phyloP scores from a whole-genome alignment of 2,797 vertebrate genomes.

The Galagoides demidoff region DNA sequence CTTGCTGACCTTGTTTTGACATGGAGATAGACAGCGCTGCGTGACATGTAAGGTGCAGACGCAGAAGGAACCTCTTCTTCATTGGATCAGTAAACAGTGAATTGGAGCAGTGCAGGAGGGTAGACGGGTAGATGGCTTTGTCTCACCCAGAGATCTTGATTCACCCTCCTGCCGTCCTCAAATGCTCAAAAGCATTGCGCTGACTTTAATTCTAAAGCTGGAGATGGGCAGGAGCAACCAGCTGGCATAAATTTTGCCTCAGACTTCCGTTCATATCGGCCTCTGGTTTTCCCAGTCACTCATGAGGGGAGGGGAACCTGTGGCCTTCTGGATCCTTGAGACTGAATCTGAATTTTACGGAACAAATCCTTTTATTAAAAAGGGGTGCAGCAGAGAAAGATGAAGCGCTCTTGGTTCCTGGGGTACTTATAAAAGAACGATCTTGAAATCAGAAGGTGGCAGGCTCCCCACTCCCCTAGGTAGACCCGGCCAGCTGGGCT shows the following conservation, averaged over 20 bases:
- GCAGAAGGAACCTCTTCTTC: background rate
- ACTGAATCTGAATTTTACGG: too few species aligned
- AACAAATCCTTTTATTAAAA: too few species aligned
- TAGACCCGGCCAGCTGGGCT: constrained; percentile 44
- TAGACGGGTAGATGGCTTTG: background rate
- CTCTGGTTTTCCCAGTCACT: constrained; percentile 38
- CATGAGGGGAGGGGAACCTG: too few species aligned
- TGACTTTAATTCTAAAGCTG: constrained; percentile 42
- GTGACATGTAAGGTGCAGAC: background rate
- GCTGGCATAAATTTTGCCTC: constrained; percentile 20
- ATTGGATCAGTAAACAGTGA: background rate
- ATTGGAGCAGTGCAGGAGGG: background rate
- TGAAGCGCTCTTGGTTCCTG: too few species aligned
- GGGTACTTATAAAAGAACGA: too few species aligned
- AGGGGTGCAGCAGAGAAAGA: too few species aligned
- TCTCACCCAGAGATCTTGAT: background rate
- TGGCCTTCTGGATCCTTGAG: too few species aligned
- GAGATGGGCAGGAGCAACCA: background rate
- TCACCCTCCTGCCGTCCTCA: background rate
- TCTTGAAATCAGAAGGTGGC: too few species aligned
- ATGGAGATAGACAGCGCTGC: background rate
- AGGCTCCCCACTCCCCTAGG: too few species aligned
- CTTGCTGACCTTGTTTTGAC: background rate
- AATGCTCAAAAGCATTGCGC: background rate
- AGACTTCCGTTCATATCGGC: constrained; percentile 26